Evolutionary conservation across 2,113 vertebrate genomes (phyloP), one percentile per base, ranked within the genome.

Genomic region (Ranitomeya variabilis): DNA sequence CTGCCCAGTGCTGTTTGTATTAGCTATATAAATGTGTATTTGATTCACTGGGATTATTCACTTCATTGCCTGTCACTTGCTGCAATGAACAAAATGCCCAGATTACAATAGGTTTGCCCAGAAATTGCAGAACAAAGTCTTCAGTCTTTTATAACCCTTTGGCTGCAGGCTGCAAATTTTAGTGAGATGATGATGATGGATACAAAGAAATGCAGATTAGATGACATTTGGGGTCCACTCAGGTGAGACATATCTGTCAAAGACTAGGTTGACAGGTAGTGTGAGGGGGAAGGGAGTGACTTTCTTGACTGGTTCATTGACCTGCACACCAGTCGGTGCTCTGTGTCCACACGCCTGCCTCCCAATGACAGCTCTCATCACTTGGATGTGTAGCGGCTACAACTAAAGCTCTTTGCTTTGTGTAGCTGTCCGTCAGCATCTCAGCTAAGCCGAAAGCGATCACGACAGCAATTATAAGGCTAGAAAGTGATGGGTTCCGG

Each of bases 381-480:
- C 80, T 83, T 31, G 45, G 87, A 83, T 83, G 59, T 88, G 87
- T 62, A 55, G 69, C 55, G 71, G 69, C 59, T 59, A 83, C 80
- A 88, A 59, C 57, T n/a, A 88, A 80, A 88, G 55, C 54, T 73
- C 69, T 76, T 54, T 83, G 55, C 80, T 77, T 88, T 83, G 80
- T 88, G 87, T 88, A 83, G 69, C 69, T 88, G 87, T 88, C 87
- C 14, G 80, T 88, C 80, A 88, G 80, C 31, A 23, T 88, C 87
- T 62, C 86, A 88, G 31, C 31, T 52, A 86, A 79, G 74, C 85
- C 45, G 86, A 69, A 76, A 76, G 80, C 55, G 64, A 77, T 88
- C 82, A 83, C 69, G 76, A 80, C 21, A 59, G 71, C 87, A 88
- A 88, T 88, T 88, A 88, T 31, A 74, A 83, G 74, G 19, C 37